phyloP scores from a whole-genome alignment of 1,140 invertebrate species.

The Gryllus bimaculatus region DNA sequence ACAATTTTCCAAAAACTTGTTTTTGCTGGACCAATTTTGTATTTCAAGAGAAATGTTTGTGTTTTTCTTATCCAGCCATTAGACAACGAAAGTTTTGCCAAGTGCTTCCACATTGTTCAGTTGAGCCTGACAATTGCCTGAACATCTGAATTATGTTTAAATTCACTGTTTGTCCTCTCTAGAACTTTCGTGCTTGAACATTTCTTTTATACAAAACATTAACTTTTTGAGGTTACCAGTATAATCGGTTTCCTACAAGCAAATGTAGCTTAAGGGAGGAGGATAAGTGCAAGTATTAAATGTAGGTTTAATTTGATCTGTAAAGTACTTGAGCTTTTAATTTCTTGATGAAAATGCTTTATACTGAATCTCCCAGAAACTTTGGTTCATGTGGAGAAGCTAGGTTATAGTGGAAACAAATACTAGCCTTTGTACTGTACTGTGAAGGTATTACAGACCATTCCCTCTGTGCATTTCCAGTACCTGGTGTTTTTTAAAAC shows the following conservation, averaged over 20 bases:
- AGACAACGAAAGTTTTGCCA: slow-evolving; percentile 12
- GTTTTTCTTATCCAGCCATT: slow-evolving; percentile 13
- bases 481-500: background rate
- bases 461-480: background rate
- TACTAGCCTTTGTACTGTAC: background rate
- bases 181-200: background rate
- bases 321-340: background rate
- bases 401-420: background rate
- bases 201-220: background rate
- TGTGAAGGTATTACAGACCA: background rate
- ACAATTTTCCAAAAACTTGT: slow-evolving; percentile 7
- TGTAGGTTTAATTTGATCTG: background rate
- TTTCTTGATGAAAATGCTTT: background rate
- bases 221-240: background rate
- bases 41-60: background rate
- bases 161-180: background rate
- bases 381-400: background rate
- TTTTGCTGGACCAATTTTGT: background rate
- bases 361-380: background rate
- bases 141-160: background rate
- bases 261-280: background rate
- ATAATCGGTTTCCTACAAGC: background rate
- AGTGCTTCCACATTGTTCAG: slow-evolving; percentile 14
- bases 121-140: background rate
- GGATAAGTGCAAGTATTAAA: slow-evolving; percentile 1